These are phyloP conservation scores for Coremacera marginata DNA, from an alignment of 2,888 invertebrate genomes.

Conservation along the genomic window DNA sequence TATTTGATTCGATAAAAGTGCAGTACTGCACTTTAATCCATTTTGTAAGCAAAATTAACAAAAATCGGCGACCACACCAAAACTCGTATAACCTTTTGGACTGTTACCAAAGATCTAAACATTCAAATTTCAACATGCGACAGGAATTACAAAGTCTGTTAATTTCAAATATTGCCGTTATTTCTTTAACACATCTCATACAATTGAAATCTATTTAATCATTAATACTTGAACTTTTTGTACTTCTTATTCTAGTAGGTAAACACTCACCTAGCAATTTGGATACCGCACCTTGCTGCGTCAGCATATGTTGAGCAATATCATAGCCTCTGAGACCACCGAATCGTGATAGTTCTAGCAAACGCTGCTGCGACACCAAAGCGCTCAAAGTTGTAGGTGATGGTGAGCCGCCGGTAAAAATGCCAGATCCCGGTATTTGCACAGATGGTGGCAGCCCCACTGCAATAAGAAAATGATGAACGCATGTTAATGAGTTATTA, in stretches of 20 bases:
- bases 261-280: constrained; percentile 65
- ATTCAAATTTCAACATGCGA: too few relatives aligned
- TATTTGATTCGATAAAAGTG: too few relatives aligned
- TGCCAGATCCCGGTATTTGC: constrained; percentile 63
- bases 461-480: constrained; percentile 44
- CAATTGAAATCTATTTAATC: neutral
- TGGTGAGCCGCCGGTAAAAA: constrained; percentile 63
- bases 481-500: constrained; percentile 29
- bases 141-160: too few relatives aligned
- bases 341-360: constrained; percentile 66
- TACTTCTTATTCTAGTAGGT: too few relatives aligned
- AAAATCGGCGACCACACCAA: too few relatives aligned
- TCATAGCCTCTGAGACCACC: constrained; percentile 67
- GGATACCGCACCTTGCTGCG: constrained; percentile 67
- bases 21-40: too few relatives aligned
- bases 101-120: too few relatives aligned
- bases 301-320: constrained; percentile 67
- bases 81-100: too few relatives aligned
- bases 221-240: neutral
- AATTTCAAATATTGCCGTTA: too few relatives aligned
- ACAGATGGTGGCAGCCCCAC: constrained; percentile 66
- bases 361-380: constrained; percentile 73
- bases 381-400: constrained; percentile 78
- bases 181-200: too few relatives aligned
- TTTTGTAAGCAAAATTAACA: too few relatives aligned